A percentile compares a stretch with the other conserved stretches of the same genome.
Evolutionary conservation across 2,888 invertebrate genomes (phyloP).

Genomic region (Drosophila meridionalis): DNA sequence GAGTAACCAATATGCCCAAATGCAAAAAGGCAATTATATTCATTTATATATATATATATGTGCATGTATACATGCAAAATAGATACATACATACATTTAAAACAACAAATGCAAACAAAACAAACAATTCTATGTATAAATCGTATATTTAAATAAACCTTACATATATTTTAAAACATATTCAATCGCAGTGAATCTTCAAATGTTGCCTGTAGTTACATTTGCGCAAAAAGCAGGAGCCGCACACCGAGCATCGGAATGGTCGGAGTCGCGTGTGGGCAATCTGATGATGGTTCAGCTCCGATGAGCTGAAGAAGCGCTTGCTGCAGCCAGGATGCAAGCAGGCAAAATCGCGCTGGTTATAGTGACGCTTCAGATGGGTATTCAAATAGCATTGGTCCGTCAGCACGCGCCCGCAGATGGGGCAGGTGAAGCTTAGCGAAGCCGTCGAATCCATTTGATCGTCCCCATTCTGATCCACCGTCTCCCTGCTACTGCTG

Average conservation of each 20-base stretch:
- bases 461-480: neutral
- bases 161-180: slow-evolving; percentile 53
- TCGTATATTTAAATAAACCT: slow-evolving; percentile 79
- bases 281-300: slow-evolving; percentile 78
- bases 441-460: slow-evolving; percentile 13
- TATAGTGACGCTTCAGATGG: slow-evolving; percentile 78
- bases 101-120: slow-evolving; percentile 20
- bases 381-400: slow-evolving; percentile 78
- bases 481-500: neutral
- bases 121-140: slow-evolving; percentile 65
- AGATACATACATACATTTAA: slow-evolving; percentile 27
- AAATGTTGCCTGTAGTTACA: slow-evolving; percentile 79
- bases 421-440: slow-evolving; percentile 66
- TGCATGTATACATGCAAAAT: slow-evolving; percentile 28
- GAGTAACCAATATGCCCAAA: slow-evolving; percentile 54
- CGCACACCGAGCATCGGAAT: slow-evolving; percentile 69
- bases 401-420: slow-evolving; percentile 71
- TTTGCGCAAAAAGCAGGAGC: slow-evolving; percentile 69
- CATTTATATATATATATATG: slow-evolving; percentile 10
- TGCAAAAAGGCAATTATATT: slow-evolving; percentile 48
- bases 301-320: slow-evolving; percentile 73
- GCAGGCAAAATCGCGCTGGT: slow-evolving; percentile 72
- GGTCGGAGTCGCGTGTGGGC: slow-evolving; percentile 68
- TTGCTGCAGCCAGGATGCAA: slow-evolving; percentile 68
- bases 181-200: slow-evolving; percentile 57